Conservation (phyloP, 1,140 invertebrate species). For the Tetraneura akinire region DNA sequence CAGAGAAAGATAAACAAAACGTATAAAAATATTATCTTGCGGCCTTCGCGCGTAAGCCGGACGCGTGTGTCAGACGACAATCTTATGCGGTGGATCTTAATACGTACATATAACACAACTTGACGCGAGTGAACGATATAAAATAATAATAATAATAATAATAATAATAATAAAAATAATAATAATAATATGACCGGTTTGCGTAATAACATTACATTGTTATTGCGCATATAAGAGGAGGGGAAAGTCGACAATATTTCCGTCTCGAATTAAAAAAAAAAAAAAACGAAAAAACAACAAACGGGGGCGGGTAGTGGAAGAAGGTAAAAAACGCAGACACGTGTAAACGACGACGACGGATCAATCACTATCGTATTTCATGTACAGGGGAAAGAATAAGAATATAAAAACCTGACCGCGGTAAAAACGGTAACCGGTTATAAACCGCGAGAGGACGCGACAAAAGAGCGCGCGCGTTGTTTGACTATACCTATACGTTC, state of each 20-base stretch:
- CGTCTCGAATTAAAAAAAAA: constrained; percentile 21
- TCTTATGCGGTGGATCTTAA: neutral
- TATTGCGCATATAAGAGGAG: neutral
- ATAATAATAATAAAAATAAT: too few relatives aligned
- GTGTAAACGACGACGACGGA: constrained; percentile 34
- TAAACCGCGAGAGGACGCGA: neutral
- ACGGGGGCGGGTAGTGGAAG: neutral
- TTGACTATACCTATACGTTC: too few relatives aligned
- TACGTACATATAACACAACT: too few relatives aligned
- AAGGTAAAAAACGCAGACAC: neutral
- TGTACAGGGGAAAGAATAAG: too few relatives aligned
- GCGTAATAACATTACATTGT: neutral
- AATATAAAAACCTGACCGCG: constrained; percentile 47
- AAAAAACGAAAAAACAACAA: constrained; percentile 27
- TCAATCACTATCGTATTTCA: constrained; percentile 51
- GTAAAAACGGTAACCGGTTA: constrained; percentile 47
- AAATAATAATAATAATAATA: too few relatives aligned
- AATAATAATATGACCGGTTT: too few relatives aligned
- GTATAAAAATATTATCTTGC: constrained; percentile 14
- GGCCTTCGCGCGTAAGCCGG: constrained; percentile 11
- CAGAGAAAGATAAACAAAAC: neutral
- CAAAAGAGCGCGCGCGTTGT: too few relatives aligned
- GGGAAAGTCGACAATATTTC: constrained; percentile 46
- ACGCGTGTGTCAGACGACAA: constrained; percentile 27
- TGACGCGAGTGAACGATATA: too few relatives aligned